Base-by-base conservation (phyloP, 2,888 invertebrate species). In the Globia sparganii region DNA sequence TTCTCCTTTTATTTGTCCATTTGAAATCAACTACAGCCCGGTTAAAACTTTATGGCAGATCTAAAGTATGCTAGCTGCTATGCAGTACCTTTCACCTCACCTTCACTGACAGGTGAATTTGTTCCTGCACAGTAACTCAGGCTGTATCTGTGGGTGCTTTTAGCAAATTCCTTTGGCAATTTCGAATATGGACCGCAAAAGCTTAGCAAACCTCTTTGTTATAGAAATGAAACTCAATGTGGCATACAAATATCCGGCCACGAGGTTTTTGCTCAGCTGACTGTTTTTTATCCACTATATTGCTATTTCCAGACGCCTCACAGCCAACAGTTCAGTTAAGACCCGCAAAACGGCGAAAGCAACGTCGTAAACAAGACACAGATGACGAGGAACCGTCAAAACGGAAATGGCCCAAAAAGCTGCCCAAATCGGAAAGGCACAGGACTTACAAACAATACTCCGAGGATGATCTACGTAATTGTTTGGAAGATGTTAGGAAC, bases 371-470 rank as follows among this genome's bases (percentile, higher is more conserved):
- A 40, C 15, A 64, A 2, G 61, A 73, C 21, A 9, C 59, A 2
- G 85, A 75, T 9, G 74, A 83, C 0, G 76, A 72, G 0, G 72
- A 74, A 0, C 15, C 15, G 0, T 49, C 77, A 0, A 80, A 80
- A 37, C 53, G 72, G 0, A 90, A 91, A 73, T 90, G 90, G 85
- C 86, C 89, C 0, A 88, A 80, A 70, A 89, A 89, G 28, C 71
- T 91, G 8, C 89, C 91, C 0, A 84, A 80, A 21, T 31, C 76
- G 0, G 80, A 88, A n/a, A 81, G 89, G 0, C 78, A 84, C 8
- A 89, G 80, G 53, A 86, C 86, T 0, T 93, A 94, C 80, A 92
- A 91, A 77, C 91, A 92, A 31, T 95, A 95, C 79, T 85, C 92
- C 0, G 84, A 86, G 0, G 81, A 88, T 0, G 90, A 91, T 0